Conservation (phyloP, 2,888 invertebrate genomes). For the Lobophora halterata region DNA sequence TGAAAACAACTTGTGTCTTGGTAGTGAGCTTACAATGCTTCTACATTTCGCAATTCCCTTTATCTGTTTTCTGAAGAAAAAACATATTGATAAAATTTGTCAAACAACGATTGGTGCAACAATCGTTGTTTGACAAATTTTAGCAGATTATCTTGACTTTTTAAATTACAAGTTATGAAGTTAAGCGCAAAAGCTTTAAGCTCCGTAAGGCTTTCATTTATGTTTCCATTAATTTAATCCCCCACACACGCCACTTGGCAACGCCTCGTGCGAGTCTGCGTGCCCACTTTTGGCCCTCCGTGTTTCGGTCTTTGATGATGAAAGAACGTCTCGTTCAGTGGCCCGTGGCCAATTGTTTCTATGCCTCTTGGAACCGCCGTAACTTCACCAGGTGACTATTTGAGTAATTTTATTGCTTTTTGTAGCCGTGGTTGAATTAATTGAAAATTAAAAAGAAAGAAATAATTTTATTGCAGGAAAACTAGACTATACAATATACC, state of each 20-base stretch:
- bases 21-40: too few relatives aligned
- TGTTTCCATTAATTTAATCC: conserved; percentile 10
- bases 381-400: conserved; percentile 12
- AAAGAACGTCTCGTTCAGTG: conserved; percentile 22
- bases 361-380: conserved; percentile 17
- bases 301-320: conserved; percentile 28
- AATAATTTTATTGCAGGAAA: too few relatives aligned
- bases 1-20: too few relatives aligned
- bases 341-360: conserved; percentile 24
- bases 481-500: too few relatives aligned
- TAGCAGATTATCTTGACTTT: background rate
- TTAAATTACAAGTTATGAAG: conserved; percentile 2
- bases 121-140: too few relatives aligned
- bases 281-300: conserved; percentile 23
- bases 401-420: conserved; percentile 14
- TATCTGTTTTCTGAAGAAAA: too few relatives aligned
- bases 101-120: too few relatives aligned
- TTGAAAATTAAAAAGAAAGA: background rate
- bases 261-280: conserved; percentile 17
- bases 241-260: conserved; percentile 13
- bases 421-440: conserved; percentile 4
- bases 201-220: conserved; percentile 1
- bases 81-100: too few relatives aligned
- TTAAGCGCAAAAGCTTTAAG: background rate
- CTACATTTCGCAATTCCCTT: too few relatives aligned